Evolutionary conservation across 2,797 vertebrate species (phyloP).

Genomic region (Coccyzus lansbergi): DNA sequence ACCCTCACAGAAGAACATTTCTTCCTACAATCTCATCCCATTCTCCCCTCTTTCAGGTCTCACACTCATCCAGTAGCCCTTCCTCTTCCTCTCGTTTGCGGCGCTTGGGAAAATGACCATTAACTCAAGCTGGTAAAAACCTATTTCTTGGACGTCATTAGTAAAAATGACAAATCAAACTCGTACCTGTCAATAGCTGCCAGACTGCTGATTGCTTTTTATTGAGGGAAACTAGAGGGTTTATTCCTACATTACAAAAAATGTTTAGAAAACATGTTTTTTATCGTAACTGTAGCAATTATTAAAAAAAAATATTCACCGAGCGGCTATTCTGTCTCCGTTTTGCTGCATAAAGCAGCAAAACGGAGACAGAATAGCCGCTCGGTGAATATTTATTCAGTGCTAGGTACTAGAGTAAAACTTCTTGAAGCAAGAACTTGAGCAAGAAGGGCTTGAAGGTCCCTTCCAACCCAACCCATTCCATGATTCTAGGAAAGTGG

Average conservation of each 20-base stretch:
- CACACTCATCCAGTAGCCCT: not conserved
- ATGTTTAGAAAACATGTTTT: not conserved
- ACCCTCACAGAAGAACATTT: no score
- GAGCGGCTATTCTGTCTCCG: no score
- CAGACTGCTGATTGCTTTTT: not conserved
- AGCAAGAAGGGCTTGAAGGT: no score
- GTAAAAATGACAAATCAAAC: constrained; percentile 15
- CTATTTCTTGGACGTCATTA: not conserved
- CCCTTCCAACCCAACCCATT: no score
- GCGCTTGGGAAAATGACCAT: not conserved
- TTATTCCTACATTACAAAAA: not conserved
- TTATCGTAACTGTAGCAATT: not conserved
- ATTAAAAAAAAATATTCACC: no score
- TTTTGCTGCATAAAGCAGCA: not conserved
- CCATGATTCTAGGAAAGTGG: not conserved
- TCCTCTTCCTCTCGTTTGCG: not conserved
- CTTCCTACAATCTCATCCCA: no score
- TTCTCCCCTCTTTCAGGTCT: no score
- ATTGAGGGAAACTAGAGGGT: not conserved
- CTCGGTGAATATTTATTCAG: not conserved
- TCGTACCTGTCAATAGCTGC: not conserved
- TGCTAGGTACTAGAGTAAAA: not conserved
- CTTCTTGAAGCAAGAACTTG: no score
- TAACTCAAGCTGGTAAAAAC: not conserved
- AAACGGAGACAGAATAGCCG: not conserved